Conservation (phyloP, 2,797 vertebrate genomes). For the Hypotaenidia okinawae region DNA sequence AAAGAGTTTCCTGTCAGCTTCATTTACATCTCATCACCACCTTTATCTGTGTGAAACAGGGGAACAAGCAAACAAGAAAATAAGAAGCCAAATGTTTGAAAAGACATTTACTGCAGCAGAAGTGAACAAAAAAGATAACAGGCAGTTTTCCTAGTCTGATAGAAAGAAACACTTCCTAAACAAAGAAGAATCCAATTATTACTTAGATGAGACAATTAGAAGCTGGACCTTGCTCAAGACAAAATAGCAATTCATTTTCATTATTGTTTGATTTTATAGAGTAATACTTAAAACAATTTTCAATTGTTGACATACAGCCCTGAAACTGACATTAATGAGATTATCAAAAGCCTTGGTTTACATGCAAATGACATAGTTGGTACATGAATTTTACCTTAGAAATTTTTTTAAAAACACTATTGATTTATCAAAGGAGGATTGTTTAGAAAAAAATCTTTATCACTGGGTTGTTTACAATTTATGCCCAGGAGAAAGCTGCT, state of each 20-base stretch:
- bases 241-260: neutral
- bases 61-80: neutral
- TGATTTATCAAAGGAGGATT: neutral
- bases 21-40: neutral
- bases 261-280: neutral
- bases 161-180: neutral
- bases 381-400: neutral
- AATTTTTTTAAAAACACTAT: neutral
- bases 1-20: neutral
- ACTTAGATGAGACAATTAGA: neutral
- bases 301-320: neutral
- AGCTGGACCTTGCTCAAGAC: neutral
- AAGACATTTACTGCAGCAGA: neutral
- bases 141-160: neutral
- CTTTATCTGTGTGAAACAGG: neutral
- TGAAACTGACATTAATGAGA: neutral
- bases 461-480: neutral
- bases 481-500: neutral
- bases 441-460: neutral
- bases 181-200: neutral
- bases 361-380: too few relatives aligned
- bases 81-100: neutral
- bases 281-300: neutral
- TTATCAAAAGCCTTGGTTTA: neutral
- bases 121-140: neutral